Conservation (phyloP, 2,888 invertebrate species). For the Platycheirus rosarum region DNA sequence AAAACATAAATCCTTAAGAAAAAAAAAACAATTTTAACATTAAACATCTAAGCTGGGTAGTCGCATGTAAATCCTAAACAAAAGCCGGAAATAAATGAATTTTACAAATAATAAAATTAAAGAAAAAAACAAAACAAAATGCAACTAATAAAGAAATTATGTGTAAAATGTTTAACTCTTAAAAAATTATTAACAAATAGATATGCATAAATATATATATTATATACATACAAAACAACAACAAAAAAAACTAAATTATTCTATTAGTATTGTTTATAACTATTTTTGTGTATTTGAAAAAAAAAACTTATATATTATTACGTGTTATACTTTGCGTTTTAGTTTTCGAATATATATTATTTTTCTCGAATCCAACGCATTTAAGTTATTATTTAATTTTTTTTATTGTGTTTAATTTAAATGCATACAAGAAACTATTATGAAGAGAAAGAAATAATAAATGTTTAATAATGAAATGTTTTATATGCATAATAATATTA, state of each 20-base stretch:
- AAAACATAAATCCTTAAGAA: constrained; percentile 75
- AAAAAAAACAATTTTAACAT: constrained; percentile 76
- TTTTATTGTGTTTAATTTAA: constrained; percentile 25
- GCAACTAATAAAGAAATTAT: constrained; percentile 62
- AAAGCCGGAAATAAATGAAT: constrained; percentile 72
- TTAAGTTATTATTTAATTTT: constrained; percentile 57
- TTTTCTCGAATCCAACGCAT: constrained; percentile 65
- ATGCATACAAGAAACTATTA: constrained; percentile 26
- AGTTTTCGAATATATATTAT: constrained; percentile 59
- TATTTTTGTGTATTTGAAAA: constrained; percentile 65
- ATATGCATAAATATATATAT: constrained; percentile 67
- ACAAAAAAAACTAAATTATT: constrained; percentile 65
- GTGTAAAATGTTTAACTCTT: constrained; percentile 73
- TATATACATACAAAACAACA: constrained; percentile 54
- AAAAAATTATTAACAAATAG: constrained; percentile 69
- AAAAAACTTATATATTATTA: constrained; percentile 57
- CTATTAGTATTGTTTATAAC: constrained; percentile 69
- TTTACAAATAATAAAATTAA: constrained; percentile 67
- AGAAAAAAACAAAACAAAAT: constrained; percentile 50
- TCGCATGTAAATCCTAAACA: constrained; percentile 82
- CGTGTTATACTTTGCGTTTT: constrained; percentile 69
- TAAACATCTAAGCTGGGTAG: constrained; percentile 83
- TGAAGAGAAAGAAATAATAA: constrained; percentile 46
- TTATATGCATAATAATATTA: constrained; percentile 69
- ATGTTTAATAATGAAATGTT: constrained; percentile 73